Evolutionary conservation across 2,113 vertebrate genomes (phyloP).

Genomic region (Platichthys stellatus): DNA sequence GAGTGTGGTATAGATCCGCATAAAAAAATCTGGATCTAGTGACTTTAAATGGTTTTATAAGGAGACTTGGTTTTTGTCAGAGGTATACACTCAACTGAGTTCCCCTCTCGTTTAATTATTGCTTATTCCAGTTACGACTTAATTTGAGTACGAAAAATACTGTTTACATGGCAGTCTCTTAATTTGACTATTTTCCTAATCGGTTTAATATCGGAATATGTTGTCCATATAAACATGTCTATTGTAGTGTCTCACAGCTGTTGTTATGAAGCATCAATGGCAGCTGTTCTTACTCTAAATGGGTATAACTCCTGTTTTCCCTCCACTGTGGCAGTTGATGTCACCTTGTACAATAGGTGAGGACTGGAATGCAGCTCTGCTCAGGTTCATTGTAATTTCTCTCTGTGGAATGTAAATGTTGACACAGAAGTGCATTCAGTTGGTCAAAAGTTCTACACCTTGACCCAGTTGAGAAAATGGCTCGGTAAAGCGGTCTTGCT

Average conservation of each 20-base stretch:
- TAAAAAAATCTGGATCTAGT: too few relatives aligned
- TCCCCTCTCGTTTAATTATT: too few relatives aligned
- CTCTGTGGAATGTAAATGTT: constrained; percentile 71
- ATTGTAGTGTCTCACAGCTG: not conserved
- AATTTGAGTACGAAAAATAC: too few relatives aligned
- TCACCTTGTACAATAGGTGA: constrained; percentile 69
- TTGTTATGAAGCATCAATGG: not conserved
- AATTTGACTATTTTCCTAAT: too few relatives aligned
- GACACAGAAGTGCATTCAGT: constrained; percentile 62
- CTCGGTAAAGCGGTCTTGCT: constrained; percentile 17
- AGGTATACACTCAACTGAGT: too few relatives aligned
- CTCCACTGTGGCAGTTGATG: constrained; percentile 29
- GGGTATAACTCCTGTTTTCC: constrained; percentile 18
- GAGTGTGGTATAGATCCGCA: too few relatives aligned
- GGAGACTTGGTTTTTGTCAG: too few relatives aligned
- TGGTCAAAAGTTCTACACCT: constrained; percentile 66
- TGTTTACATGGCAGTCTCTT: too few relatives aligned
- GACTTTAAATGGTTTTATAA: too few relatives aligned
- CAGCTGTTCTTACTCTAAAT: constrained; percentile 12
- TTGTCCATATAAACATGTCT: not conserved
- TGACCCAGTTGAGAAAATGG: constrained; percentile 46
- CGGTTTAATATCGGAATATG: not conserved
- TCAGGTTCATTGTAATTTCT: constrained; percentile 69
- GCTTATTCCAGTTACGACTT: too few relatives aligned
- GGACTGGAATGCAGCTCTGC: constrained; percentile 70